Percentiles rank a stretch among this genome's conserved stretches.
Evolutionary conservation across 2,113 vertebrate species (phyloP).

Genomic region (Gymnogyps californianus): DNA sequence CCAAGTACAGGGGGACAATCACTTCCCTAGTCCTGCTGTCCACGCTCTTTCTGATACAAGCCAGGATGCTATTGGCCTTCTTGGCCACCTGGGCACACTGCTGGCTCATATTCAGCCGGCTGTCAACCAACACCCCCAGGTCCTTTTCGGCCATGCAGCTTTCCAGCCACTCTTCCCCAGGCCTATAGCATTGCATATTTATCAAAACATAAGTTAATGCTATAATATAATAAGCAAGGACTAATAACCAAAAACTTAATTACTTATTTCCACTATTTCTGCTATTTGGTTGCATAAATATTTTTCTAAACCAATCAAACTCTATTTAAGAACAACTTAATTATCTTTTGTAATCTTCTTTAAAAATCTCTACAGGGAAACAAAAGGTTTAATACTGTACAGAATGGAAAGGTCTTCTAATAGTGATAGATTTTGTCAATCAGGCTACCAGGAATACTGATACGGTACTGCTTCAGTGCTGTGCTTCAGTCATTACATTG

Average conservation of each 20-base stretch:
- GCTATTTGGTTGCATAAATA: background rate
- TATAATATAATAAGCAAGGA: too few species aligned
- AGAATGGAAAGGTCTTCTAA: background rate
- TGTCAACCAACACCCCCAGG: background rate
- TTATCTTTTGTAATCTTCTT: background rate
- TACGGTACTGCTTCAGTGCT: background rate
- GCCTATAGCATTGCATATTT: background rate
- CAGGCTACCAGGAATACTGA: background rate
- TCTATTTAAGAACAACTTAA: background rate
- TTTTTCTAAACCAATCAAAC: background rate
- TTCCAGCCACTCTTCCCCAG: background rate
- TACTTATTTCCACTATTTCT: background rate
- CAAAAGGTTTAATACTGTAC: background rate
- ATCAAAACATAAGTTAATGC: background rate
- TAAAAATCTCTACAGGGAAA: background rate
- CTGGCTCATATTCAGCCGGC: background rate
- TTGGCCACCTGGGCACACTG: background rate
- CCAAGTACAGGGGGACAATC: fast-evolving
- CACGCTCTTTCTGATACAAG: background rate
- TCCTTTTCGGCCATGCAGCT: background rate
- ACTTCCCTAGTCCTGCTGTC: background rate
- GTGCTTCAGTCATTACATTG: background rate
- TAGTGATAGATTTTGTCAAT: background rate
- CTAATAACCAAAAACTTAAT: background rate
- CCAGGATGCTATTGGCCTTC: background rate